A percentile compares a stretch with the other conserved stretches of the same genome.
Evolutionary conservation across 2,888 invertebrate genomes (phyloP).

Genomic region (Taphrorychus bicolor): DNA sequence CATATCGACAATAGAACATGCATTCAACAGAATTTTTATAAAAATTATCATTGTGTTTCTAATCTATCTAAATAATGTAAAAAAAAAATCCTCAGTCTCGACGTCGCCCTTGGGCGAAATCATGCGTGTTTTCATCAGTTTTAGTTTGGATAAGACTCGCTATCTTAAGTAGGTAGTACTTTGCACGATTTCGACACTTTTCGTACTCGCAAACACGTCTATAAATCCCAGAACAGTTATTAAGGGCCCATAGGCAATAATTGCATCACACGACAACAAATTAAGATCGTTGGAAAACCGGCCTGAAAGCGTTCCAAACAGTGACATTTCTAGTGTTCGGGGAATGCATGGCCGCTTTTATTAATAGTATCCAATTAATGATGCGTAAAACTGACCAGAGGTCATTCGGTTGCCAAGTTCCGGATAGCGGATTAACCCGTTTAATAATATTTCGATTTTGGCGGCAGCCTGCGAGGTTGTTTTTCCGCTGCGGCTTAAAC

Average conservation of each 20-base stretch:
- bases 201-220: neutral
- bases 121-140: neutral
- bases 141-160: neutral
- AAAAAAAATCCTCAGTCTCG: neutral
- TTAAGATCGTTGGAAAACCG: no score
- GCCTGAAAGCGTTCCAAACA: neutral
- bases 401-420: neutral
- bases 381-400: conserved; percentile 1
- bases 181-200: neutral
- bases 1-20: no score
- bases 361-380: conserved; percentile 2
- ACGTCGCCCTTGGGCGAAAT: neutral
- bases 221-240: neutral
- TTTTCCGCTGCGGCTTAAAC: no score
- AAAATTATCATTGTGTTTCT: no score
- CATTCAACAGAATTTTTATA: no score
- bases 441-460: neutral
- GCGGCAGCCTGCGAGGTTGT: no score
- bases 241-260: neutral
- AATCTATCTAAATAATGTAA: no score
- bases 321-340: neutral
- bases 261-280: no score
- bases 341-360: neutral
- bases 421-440: neutral
- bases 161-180: neutral